Conservation (phyloP, 2,113 vertebrate species). For the Cervus canadensis region DNA sequence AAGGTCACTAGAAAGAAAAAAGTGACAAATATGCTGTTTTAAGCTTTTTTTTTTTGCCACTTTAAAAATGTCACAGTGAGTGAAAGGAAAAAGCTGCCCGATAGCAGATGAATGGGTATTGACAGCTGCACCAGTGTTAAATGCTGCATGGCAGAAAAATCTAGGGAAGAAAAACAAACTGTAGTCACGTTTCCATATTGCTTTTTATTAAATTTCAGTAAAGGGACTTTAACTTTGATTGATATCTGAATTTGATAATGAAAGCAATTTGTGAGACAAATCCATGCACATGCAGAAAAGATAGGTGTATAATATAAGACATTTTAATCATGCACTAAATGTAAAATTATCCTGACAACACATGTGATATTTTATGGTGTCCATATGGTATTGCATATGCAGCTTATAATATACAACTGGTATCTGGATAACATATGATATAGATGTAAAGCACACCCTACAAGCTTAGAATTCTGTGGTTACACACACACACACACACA, state of each 20-base stretch:
- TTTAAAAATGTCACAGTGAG: slow-evolving; percentile 81
- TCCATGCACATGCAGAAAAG: slow-evolving; percentile 1
- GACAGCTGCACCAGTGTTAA: slow-evolving; percentile 73
- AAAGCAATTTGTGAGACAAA: slow-evolving; percentile 59
- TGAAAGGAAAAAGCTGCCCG: slow-evolving; percentile 76
- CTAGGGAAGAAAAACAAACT: slow-evolving; percentile 75
- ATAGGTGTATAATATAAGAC: slow-evolving; percentile 53
- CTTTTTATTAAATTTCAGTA: slow-evolving; percentile 67
- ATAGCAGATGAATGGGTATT: slow-evolving; percentile 77
- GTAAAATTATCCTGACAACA: slow-evolving; percentile 73
- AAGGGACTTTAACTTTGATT: slow-evolving; percentile 54
- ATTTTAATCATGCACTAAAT: slow-evolving; percentile 67
- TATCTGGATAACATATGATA: slow-evolving; percentile 75
- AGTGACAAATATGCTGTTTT: slow-evolving; percentile 76
- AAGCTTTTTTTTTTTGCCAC: slow-evolving; percentile 76
- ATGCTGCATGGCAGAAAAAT: slow-evolving; percentile 72
- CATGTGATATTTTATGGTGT: slow-evolving; percentile 74
- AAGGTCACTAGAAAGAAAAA: slow-evolving; percentile 79
- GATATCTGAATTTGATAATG: slow-evolving; percentile 63
- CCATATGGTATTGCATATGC: slow-evolving; percentile 78
- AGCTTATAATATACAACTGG: slow-evolving; percentile 75
- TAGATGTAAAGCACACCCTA: slow-evolving; percentile 59
- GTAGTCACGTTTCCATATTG: slow-evolving; percentile 66
- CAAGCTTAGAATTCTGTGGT: slow-evolving; percentile 56
- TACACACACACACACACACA: background rate